A percentile compares a stretch with the other conserved stretches of the same genome.
phyloP scores from a whole-genome alignment of 2,888 invertebrate species.

The Dynastes maya region DNA sequence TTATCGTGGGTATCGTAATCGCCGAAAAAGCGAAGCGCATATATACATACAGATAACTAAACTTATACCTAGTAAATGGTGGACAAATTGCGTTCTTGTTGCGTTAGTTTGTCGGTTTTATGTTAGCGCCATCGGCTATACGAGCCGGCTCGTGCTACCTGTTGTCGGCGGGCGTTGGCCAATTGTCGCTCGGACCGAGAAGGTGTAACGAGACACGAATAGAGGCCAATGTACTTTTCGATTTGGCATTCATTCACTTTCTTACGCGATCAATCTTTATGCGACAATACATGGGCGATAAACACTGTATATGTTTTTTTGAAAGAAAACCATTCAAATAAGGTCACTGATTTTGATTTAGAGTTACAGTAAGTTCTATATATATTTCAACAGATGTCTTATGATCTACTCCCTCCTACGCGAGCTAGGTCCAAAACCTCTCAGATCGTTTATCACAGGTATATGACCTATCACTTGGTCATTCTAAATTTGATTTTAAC shows the following conservation, averaged over 20 bases:
- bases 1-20: constrained; percentile 13
- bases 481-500: too few relatives aligned
- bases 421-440: too few relatives aligned
- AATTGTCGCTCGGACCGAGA: constrained; percentile 26
- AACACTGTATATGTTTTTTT: neutral
- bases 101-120: neutral
- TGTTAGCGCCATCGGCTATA: constrained; percentile 36
- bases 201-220: constrained; percentile 44
- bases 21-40: constrained; percentile 25
- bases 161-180: constrained; percentile 44
- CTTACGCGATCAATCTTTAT: constrained; percentile 7
- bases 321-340: neutral
- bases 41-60: neutral
- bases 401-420: too few relatives aligned
- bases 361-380: too few relatives aligned
- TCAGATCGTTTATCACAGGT: too few relatives aligned
- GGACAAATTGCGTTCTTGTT: neutral
- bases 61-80: neutral
- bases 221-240: constrained; percentile 44
- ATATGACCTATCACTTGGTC: too few relatives aligned
- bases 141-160: constrained; percentile 34
- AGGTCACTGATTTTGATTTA: too few relatives aligned
- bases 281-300: neutral
- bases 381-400: too few relatives aligned
- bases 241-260: constrained; percentile 46